Evolutionary conservation across 1,140 invertebrate genomes (phyloP).

Genomic region (Eubasilissa regina): DNA sequence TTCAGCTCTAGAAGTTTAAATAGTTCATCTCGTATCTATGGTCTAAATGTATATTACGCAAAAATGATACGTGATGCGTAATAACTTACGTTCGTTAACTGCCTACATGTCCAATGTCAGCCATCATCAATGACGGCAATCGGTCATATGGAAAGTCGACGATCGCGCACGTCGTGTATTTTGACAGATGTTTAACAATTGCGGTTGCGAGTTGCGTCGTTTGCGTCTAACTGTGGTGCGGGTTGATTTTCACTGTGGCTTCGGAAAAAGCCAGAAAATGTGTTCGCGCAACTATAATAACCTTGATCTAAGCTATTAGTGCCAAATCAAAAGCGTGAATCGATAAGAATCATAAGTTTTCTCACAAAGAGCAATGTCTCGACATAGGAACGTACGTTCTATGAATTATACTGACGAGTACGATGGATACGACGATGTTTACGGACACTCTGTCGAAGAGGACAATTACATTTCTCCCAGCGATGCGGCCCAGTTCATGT

Average conservation of each 20-base stretch:
- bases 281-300: neutral
- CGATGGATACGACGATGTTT: slow-evolving; percentile 92
- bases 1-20: too few species aligned
- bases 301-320: neutral
- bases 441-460: slow-evolving; percentile 94
- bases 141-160: neutral
- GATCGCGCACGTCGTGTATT: neutral
- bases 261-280: slow-evolving; percentile 13
- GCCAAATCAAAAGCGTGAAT: neutral
- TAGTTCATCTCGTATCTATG: too few species aligned
- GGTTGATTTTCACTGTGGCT: neutral
- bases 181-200: slow-evolving; percentile 35
- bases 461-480: slow-evolving; percentile 90
- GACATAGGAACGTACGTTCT: slow-evolving; percentile 83
- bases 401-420: slow-evolving; percentile 89
- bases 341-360: neutral
- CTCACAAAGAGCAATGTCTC: slow-evolving; percentile 75
- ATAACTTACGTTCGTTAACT: neutral
- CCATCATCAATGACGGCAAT: neutral
- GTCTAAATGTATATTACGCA: too few species aligned
- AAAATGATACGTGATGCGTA: too few species aligned
- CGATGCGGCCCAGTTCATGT: slow-evolving; percentile 89
- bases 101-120: neutral
- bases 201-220: neutral
- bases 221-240: neutral